These are phyloP conservation scores for Sarcophaga bullata DNA, from an alignment of 1,140 invertebrate species.

Conservation along the genomic window DNA sequence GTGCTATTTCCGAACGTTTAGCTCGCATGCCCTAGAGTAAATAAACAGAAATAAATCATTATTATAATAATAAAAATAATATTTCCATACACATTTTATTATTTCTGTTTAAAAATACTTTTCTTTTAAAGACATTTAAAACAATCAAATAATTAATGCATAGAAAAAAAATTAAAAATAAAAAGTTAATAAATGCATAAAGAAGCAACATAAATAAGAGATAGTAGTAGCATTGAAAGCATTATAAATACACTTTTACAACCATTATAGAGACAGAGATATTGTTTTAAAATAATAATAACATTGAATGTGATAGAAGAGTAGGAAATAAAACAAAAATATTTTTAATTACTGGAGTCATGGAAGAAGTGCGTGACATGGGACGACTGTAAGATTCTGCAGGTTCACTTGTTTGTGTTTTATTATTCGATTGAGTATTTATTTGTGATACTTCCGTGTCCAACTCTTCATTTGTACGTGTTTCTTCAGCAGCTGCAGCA, in stretches of 20 bases:
- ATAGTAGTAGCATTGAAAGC: background rate
- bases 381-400: constrained; percentile 64
- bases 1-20: constrained; percentile 88
- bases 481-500: constrained; percentile 53
- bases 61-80: constrained; percentile 35
- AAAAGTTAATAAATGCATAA: constrained; percentile 18
- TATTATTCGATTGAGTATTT: constrained; percentile 64
- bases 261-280: background rate
- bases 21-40: constrained; percentile 66
- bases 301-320: background rate
- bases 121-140: background rate
- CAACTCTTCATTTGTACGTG: constrained; percentile 61
- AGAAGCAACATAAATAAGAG: constrained; percentile 18
- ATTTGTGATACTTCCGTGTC: constrained; percentile 66
- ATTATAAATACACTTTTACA: background rate
- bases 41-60: background rate
- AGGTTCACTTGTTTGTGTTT: constrained; percentile 59
- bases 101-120: background rate
- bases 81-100: background rate
- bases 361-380: constrained; percentile 66
- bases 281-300: background rate
- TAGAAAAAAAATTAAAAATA: constrained; percentile 4
- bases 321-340: background rate
- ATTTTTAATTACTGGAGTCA: constrained; percentile 65
- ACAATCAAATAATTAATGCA: background rate